Evolutionary conservation across 2,113 vertebrate genomes (phyloP).

Genomic region (Pomatorhinus ruficollis): DNA sequence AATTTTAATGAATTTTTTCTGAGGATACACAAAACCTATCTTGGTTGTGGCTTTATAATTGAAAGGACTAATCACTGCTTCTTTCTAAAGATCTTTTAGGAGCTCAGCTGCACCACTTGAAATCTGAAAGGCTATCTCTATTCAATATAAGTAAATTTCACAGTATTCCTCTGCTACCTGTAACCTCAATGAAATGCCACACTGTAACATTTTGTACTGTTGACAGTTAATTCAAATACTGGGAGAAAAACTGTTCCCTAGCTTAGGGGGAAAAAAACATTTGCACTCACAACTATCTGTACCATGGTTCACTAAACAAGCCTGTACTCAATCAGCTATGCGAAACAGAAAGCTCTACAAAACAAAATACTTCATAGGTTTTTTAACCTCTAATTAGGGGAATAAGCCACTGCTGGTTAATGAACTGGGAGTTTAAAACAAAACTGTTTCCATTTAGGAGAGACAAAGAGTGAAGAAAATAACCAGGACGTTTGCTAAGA

Average conservation of each 20-base stretch:
- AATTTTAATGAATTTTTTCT: not conserved
- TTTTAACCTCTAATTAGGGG: not conserved
- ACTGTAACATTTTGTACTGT: not conserved
- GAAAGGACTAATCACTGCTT: not conserved
- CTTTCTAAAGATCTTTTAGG: not conserved
- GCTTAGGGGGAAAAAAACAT: not conserved
- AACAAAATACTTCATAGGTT: not conserved
- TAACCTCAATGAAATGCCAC: not conserved
- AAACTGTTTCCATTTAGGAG: not conserved
- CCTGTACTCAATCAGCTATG: not conserved
- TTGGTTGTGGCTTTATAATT: not conserved
- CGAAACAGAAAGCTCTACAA: not conserved
- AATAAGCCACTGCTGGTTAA: not conserved
- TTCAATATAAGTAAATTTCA: not conserved
- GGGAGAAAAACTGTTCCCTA: not conserved
- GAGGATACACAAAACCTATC: not conserved
- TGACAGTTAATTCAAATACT: not conserved
- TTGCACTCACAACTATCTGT: not conserved
- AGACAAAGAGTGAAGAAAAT: not conserved
- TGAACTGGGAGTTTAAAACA: not conserved
- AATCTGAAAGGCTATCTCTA: not conserved
- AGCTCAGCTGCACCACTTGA: not conserved
- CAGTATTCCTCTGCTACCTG: not conserved
- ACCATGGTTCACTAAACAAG: not conserved
- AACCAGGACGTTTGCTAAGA: not conserved